Evolutionary conservation across 2,797 vertebrate genomes (phyloP).

Genomic region (Pampus argenteus): DNA sequence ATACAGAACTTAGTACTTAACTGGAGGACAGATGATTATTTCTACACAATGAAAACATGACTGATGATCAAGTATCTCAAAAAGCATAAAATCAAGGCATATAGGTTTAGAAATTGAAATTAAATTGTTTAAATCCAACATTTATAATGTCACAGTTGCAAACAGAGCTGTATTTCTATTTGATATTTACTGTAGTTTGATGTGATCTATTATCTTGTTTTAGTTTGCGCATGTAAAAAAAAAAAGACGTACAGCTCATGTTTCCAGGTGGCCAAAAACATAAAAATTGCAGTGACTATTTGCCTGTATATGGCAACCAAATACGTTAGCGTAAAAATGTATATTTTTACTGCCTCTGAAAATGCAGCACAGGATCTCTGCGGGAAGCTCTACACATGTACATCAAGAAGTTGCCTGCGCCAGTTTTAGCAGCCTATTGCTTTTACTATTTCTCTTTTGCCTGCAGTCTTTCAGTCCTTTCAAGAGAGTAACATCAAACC

Average conservation of each 20-base stretch:
- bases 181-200: neutral
- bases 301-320: neutral
- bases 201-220: neutral
- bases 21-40: too few species aligned
- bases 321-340: neutral
- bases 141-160: slow-evolving; percentile 3
- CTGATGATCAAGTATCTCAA: too few species aligned
- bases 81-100: too few species aligned
- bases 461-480: slow-evolving; percentile 39
- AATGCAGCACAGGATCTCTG: slow-evolving; percentile 8
- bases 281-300: neutral
- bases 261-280: neutral
- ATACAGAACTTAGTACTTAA: neutral
- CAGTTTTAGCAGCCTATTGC: slow-evolving; percentile 28
- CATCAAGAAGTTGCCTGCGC: slow-evolving; percentile 22
- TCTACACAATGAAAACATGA: too few species aligned
- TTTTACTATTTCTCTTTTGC: slow-evolving; percentile 48
- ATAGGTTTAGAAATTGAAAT: too few species aligned
- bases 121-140: too few species aligned
- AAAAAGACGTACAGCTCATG: too few species aligned
- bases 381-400: slow-evolving; percentile 13
- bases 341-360: neutral
- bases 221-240: neutral
- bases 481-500: slow-evolving; percentile 46
- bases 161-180: neutral